These are phyloP conservation scores for Periparus ater DNA, from an alignment of 2,797 vertebrate genomes.

Conservation along the genomic window DNA sequence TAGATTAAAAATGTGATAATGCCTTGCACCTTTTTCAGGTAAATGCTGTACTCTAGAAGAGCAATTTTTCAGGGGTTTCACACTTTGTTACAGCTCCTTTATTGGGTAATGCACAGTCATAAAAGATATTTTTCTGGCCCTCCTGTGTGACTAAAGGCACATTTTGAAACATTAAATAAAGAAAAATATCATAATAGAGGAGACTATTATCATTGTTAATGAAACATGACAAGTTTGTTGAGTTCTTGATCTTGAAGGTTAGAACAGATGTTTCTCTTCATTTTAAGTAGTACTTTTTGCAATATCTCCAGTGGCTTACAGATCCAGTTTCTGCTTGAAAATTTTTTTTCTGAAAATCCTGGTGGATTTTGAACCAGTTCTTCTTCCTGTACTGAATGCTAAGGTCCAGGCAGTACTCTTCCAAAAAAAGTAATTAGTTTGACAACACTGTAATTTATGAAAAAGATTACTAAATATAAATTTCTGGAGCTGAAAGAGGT, in stretches of 20 bases:
- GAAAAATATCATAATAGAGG: not conserved
- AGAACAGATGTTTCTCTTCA: not conserved
- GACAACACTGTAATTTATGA: not conserved
- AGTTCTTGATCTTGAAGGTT: not conserved
- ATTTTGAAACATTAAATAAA: not conserved
- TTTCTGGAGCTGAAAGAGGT: not conserved
- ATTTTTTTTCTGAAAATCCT: not conserved
- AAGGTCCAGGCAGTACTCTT: not conserved
- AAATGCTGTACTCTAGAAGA: not conserved
- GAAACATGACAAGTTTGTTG: not conserved
- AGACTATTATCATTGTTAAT: not conserved
- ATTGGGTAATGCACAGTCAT: not conserved
- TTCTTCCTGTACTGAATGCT: not conserved
- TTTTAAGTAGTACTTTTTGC: not conserved
- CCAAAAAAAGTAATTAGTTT: not conserved
- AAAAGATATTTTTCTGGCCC: not conserved
- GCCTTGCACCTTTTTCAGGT: not conserved
- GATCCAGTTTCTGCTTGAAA: not conserved
- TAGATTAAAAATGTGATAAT: not conserved
- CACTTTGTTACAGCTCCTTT: not conserved
- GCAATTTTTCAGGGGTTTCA: not conserved
- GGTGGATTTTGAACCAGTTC: not conserved
- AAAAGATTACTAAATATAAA: not conserved
- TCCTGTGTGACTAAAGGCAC: not conserved
- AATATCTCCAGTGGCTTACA: not conserved